These are phyloP conservation scores for Lagodon rhomboides DNA, from an alignment of 2,797 vertebrate genomes.

Conservation along the genomic window DNA sequence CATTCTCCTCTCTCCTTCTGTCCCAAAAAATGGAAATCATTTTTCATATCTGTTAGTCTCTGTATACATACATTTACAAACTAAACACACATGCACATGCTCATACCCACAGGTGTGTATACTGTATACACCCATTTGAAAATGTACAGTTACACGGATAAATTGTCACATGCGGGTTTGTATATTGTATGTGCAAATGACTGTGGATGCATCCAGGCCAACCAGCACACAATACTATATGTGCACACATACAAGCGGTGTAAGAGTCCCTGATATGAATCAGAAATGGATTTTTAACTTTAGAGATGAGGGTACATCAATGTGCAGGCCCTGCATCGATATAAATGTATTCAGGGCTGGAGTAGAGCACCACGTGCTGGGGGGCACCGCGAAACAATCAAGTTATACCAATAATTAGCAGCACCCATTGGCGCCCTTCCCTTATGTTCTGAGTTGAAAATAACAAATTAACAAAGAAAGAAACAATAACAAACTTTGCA, in stretches of 20 bases:
- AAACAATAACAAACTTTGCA: no score
- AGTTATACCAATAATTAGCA: no score
- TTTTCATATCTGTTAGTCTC: background rate
- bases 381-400: no score
- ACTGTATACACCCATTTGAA: background rate
- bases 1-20: background rate
- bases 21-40: background rate
- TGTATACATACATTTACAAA: background rate
- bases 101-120: background rate
- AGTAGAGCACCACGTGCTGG: no score
- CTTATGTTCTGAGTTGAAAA: no score
- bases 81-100: background rate
- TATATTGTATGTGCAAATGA: background rate
- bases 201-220: background rate
- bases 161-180: background rate
- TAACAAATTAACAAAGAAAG: no score
- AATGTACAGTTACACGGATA: background rate
- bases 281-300: no score
- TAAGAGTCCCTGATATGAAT: no score
- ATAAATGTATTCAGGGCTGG: no score
- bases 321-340: no score
- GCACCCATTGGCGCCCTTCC: no score
- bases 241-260: background rate
- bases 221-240: background rate
- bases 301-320: no score